Evolutionary conservation across 1,140 invertebrate species (phyloP), one percentile per base, ranked within the genome.

Genomic region (Ips typographus): DNA sequence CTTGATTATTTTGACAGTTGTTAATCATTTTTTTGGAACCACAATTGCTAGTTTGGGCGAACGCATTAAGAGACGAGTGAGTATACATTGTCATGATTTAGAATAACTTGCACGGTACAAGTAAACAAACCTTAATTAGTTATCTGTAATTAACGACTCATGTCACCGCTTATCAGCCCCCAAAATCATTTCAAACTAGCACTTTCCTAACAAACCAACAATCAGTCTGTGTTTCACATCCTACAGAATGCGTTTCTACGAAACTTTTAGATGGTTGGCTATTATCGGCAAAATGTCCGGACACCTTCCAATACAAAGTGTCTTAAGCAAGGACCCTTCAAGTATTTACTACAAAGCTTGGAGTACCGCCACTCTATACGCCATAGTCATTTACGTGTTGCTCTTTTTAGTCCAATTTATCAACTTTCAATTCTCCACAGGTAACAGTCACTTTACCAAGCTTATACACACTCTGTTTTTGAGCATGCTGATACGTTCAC

Each of bases 251-350:
- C 1, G 2, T 8, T 58, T 47, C 39, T 49, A 49, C 53, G 40
- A 7, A 4, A 2, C 36, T 22, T 56, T 67, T 22, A 57, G 36
- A 22, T 67, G 56, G 53, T 49, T 59, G 36, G 4, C 40, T 22
- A 3, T 43, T n/a, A 47, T 66, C 41, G 70, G 70, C 40, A 71
- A 71, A 61, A 52, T 61, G 3, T 5, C n/a, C 36, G 66, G 66
- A 36, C 37, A 47, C 38, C 40, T 68, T 8, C 66, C 66, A 40
- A 40, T 61, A 7, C 57, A 61, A 58, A 61, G 61, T 47, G 43
- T 68, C 40, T 40, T 68, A 4, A 41, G 6, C 4, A 42, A 41
- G 4, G 55, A 61, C 52, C 2, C 39, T n/a, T 61, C 53, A 4
- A 7, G 7, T n/a, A 2, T 68, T 37, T 7, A 41, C 4, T 68